These are phyloP conservation scores for Gryllus bimaculatus DNA, from an alignment of 1,140 invertebrate genomes.

Conservation along the genomic window DNA sequence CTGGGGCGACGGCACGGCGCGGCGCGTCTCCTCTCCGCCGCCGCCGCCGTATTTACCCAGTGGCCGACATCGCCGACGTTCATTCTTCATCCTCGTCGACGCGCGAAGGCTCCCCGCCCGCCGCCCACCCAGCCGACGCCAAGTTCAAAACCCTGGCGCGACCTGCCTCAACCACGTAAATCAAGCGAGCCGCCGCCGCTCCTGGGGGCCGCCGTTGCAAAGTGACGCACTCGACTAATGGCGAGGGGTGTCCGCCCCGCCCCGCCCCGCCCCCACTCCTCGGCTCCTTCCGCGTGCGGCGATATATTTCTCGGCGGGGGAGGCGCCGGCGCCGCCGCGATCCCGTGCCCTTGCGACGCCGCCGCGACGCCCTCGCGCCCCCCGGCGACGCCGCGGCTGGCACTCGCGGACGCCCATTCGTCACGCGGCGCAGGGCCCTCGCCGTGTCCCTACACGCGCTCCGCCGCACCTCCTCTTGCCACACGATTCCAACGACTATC, in stretches of 20 bases:
- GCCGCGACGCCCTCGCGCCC: neutral
- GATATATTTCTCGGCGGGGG: slow-evolving; percentile 9
- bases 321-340: neutral
- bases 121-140: neutral
- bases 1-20: too few species aligned
- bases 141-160: slow-evolving; percentile 9
- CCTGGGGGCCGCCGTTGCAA: neutral
- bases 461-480: too few species aligned
- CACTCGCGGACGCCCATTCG: neutral
- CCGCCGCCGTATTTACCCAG: slow-evolving; percentile 6
- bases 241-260: slow-evolving; percentile 9
- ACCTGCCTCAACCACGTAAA: slow-evolving; percentile 19
- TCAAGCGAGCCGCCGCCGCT: slow-evolving; percentile 15
- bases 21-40: neutral
- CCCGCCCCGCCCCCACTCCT: neutral
- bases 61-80: slow-evolving; percentile 7
- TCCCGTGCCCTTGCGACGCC: neutral
- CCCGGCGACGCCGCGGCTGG: neutral
- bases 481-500: too few species aligned
- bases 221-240: slow-evolving; percentile 17
- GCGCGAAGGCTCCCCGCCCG: neutral
- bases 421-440: neutral
- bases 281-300: neutral
- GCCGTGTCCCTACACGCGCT: too few species aligned
- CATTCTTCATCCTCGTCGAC: slow-evolving; percentile 12